Percentiles rank a stretch among this genome's conserved stretches.
phyloP scores from a whole-genome alignment of 2,888 invertebrate genomes.

The Rotaria sp. region DNA sequence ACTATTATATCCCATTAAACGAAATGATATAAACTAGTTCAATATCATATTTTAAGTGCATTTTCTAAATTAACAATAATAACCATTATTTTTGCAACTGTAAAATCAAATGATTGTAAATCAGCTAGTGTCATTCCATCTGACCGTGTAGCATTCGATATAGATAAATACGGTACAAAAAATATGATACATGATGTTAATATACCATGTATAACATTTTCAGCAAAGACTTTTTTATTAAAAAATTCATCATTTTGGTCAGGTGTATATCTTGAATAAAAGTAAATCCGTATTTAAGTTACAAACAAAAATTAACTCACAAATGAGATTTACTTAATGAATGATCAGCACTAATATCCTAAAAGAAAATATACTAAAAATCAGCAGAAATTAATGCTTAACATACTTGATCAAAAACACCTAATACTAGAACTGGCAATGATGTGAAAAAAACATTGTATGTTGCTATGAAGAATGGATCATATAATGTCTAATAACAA shows the following conservation, averaged over 20 bases:
- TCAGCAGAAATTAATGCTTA: not conserved
- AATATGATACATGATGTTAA: conserved; percentile 90
- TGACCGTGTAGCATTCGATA: conserved; percentile 77
- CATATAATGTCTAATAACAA: conserved; percentile 81
- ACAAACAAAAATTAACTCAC: conserved; percentile 59
- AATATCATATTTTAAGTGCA: conserved; percentile 90
- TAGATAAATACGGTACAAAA: conserved; percentile 87
- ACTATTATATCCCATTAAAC: conserved; percentile 93
- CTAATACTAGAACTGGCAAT: conserved; percentile 87
- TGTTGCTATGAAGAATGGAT: conserved; percentile 96
- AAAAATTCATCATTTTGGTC: conserved; percentile 87
- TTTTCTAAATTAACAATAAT: conserved; percentile 94
- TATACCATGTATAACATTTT: conserved; percentile 89
- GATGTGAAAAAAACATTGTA: conserved; percentile 99
- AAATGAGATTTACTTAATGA: conserved; percentile 52
- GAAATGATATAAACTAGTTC: conserved; percentile 93
- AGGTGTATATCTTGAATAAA: conserved; percentile 61
- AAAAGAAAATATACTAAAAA: not conserved
- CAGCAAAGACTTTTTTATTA: conserved; percentile 77
- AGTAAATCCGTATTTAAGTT: not conserved
- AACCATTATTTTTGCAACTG: conserved; percentile 87
- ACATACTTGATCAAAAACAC: conserved; percentile 76
- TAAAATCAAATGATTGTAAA: conserved; percentile 87
- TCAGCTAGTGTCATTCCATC: conserved; percentile 82
- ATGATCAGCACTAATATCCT: conserved; percentile 27